A percentile compares a stretch with the other conserved stretches of the same genome.
Evolutionary conservation across 1,140 invertebrate genomes (phyloP).

Genomic region (Stegodyphus dumicola): DNA sequence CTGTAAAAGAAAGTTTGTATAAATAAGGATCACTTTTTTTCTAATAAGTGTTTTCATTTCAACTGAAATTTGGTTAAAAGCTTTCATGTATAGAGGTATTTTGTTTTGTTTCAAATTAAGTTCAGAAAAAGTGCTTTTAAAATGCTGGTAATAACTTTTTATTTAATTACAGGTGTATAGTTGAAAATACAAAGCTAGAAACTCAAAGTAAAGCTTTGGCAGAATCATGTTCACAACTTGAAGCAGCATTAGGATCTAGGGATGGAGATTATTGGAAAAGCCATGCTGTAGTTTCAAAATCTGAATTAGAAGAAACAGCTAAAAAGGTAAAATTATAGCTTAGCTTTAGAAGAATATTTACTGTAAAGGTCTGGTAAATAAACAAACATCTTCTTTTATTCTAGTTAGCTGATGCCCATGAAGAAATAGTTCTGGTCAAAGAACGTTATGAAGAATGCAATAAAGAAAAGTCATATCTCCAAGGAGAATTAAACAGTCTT

Average conservation of each 20-base stretch:
- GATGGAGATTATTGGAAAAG: slow-evolving; percentile 25
- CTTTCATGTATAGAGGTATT: no score
- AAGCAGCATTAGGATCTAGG: slow-evolving; percentile 19
- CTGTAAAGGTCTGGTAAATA: not conserved
- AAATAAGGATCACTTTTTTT: no score
- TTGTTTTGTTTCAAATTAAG: no score
- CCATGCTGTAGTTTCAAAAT: slow-evolving; percentile 6
- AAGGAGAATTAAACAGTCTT: slow-evolving; percentile 42
- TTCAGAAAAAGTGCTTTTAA: no score
- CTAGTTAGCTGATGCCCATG: slow-evolving; percentile 48
- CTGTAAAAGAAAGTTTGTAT: no score
- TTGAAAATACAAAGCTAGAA: slow-evolving; percentile 49
- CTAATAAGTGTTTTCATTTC: no score
- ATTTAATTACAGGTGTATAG: slow-evolving; percentile 7
- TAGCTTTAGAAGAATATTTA: no score
- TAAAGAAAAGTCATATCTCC: slow-evolving; percentile 44
- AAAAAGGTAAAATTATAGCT: slow-evolving; percentile 9
- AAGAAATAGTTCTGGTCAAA: slow-evolving; percentile 54
- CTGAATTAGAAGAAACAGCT: slow-evolving; percentile 21
- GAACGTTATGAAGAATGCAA: slow-evolving; percentile 57
- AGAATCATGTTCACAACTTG: slow-evolving; percentile 6
- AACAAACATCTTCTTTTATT: not conserved
- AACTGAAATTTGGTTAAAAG: no score
- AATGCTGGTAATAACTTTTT: not conserved
- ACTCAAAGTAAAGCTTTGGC: slow-evolving; percentile 25